These are phyloP conservation scores for Pocillopora verrucosa DNA, from an alignment of 64 coral and sea anemone species.

Conservation along the genomic window DNA sequence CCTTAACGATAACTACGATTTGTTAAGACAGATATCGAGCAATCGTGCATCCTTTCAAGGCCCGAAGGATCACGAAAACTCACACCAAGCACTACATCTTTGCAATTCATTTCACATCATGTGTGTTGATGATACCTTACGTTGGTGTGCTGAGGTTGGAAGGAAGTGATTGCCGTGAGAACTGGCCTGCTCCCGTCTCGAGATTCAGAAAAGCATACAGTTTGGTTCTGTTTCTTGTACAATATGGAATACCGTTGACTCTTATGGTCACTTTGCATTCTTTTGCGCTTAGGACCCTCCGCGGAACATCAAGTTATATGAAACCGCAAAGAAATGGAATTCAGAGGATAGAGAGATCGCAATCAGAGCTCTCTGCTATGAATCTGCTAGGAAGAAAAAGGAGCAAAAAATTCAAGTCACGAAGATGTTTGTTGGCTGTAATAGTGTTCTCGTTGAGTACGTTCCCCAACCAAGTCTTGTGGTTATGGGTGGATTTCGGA, in stretches of 20 bases:
- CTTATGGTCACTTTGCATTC: constrained; percentile 31
- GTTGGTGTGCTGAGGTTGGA: constrained; percentile 6
- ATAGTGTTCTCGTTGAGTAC: constrained; percentile 72
- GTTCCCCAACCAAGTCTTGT: constrained; percentile 83
- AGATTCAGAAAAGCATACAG: constrained; percentile 28
- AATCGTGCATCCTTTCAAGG: constrained; percentile 31
- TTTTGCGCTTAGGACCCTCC: constrained; percentile 7
- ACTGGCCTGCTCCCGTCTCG: constrained; percentile 18
- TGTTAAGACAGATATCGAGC: constrained; percentile 41
- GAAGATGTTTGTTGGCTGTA: constrained; percentile 80
- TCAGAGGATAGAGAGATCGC: neutral
- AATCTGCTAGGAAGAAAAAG: neutral
- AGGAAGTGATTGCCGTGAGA: constrained; percentile 10
- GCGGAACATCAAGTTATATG: neutral
- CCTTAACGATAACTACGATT: constrained; percentile 28
- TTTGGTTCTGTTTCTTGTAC: constrained; percentile 36
- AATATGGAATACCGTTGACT: constrained; percentile 27
- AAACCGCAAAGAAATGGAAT: neutral
- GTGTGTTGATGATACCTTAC: constrained; percentile 20
- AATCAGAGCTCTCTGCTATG: neutral
- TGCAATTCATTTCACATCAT: neutral
- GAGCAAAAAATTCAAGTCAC: constrained; percentile 50
- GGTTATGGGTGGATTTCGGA: constrained; percentile 79
- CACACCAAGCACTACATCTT: constrained; percentile 20
- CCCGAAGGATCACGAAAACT: neutral